Evolutionary conservation across 2,888 invertebrate species (phyloP).

Genomic region (Hartigia nigra): DNA sequence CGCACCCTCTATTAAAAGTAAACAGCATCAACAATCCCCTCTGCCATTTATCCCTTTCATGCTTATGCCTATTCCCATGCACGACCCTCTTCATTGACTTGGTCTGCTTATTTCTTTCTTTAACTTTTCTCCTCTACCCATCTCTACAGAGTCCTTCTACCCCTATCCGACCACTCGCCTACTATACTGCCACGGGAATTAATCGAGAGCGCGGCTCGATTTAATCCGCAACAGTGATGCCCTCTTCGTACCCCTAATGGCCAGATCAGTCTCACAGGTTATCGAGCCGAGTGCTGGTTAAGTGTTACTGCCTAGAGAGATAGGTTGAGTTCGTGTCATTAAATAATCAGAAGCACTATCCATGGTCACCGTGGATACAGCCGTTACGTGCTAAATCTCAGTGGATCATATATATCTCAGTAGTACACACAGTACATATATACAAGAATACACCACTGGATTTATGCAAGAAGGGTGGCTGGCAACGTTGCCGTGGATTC

Average conservation of each 20-base stretch:
- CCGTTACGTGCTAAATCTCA: constrained; percentile 17
- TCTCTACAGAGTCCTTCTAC: not conserved
- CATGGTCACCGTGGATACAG: constrained; percentile 20
- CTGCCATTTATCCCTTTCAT: not conserved
- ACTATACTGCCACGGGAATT: not conserved
- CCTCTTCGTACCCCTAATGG: not conserved
- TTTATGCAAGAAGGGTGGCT: not conserved
- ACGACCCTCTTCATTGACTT: not conserved
- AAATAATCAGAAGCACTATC: constrained; percentile 22
- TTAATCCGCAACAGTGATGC: not conserved
- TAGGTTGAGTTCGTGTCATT: constrained; percentile 15
- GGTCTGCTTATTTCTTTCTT: not conserved
- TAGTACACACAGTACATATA: not conserved
- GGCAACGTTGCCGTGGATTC: constrained; percentile 3
- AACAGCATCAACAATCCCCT: not conserved
- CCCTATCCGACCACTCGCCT: not conserved
- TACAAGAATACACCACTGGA: not conserved
- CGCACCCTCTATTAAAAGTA: not conserved
- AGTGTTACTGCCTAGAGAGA: constrained; percentile 1
- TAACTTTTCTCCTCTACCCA: not conserved
- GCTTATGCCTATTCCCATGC: not conserved
- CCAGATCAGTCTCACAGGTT: not conserved
- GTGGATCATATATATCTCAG: not conserved
- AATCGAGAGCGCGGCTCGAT: not conserved
- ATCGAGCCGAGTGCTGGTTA: not conserved